Conservation (phyloP, 1,140 invertebrate species). For the Homalodisca vitripennis region DNA sequence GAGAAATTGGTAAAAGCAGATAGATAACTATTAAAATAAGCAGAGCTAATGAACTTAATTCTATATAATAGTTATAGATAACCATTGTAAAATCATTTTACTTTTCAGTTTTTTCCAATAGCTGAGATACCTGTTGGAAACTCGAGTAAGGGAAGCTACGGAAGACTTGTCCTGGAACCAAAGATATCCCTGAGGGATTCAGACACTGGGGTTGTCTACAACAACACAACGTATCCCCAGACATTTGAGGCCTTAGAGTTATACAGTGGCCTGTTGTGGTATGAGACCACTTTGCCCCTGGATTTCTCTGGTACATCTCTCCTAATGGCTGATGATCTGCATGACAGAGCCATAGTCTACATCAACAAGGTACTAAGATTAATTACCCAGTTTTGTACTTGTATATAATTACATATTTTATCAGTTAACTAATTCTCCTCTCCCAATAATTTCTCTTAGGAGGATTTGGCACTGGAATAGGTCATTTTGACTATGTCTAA, state of each 20-base stretch:
- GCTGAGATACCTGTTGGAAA: slow-evolving; percentile 42
- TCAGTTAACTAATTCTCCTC: no score
- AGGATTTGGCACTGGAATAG: no score
- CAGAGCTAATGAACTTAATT: no score
- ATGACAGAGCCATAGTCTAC: slow-evolving; percentile 72
- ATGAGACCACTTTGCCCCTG: slow-evolving; percentile 55
- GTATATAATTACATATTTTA: no score
- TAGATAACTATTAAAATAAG: no score
- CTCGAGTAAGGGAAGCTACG: slow-evolving; percentile 57
- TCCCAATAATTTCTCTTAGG: no score
- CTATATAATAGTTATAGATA: no score
- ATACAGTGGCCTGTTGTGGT: slow-evolving; percentile 68
- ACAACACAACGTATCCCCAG: slow-evolving; percentile 48
- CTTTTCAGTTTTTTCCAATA: slow-evolving; percentile 49
- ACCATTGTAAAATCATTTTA: no score
- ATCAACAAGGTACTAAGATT: slow-evolving; percentile 64
- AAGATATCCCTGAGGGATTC: slow-evolving; percentile 50
- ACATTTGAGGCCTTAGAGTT: slow-evolving; percentile 62
- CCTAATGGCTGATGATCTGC: not conserved
- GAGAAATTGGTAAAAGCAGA: no score
- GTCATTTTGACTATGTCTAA: no score
- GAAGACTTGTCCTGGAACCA: slow-evolving; percentile 51
- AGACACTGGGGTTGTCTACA: slow-evolving; percentile 40
- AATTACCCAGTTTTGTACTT: no score
- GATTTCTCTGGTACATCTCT: not conserved